Conservation (phyloP, 2,888 invertebrate genomes). For the Dasypolia templi region DNA sequence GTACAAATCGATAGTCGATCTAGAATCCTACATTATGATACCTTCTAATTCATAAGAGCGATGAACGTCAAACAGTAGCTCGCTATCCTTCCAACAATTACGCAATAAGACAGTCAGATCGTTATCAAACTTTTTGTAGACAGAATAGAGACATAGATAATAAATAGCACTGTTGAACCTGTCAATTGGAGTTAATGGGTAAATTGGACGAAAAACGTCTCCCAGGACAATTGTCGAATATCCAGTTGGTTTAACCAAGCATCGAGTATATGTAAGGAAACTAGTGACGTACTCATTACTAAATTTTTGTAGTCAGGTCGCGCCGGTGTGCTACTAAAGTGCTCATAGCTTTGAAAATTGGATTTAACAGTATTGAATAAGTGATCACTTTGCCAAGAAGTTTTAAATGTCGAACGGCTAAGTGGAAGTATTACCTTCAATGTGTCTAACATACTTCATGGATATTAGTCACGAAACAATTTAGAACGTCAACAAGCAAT, state of each 20-base stretch:
- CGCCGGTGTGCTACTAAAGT: no score
- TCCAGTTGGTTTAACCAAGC: conserved; percentile 52
- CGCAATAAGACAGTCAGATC: conserved; percentile 31
- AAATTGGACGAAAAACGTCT: conserved; percentile 73
- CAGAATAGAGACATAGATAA: conserved; percentile 65
- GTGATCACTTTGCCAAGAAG: background rate
- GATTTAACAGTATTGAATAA: background rate
- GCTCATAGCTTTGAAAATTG: no score
- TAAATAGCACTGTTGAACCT: conserved; percentile 72
- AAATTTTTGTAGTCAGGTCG: no score
- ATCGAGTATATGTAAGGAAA: conserved; percentile 6
- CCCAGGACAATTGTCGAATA: conserved; percentile 71
- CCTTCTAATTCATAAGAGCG: background rate
- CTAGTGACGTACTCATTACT: conserved; percentile 43
- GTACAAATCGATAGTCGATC: background rate
- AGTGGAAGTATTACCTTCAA: background rate
- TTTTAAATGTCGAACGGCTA: background rate
- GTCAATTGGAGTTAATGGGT: conserved; percentile 79
- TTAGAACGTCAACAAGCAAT: background rate
- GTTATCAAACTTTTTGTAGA: conserved; percentile 55
- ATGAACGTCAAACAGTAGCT: conserved; percentile 4
- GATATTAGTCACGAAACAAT: conserved; percentile 9
- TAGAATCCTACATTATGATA: background rate
- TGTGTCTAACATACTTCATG: background rate
- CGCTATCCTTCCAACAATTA: conserved; percentile 24